A percentile compares a stretch with the other conserved stretches of the same genome.
Conservation (phyloP, 1,140 invertebrate genomes). For the Drosophila sturtevanti region DNA sequence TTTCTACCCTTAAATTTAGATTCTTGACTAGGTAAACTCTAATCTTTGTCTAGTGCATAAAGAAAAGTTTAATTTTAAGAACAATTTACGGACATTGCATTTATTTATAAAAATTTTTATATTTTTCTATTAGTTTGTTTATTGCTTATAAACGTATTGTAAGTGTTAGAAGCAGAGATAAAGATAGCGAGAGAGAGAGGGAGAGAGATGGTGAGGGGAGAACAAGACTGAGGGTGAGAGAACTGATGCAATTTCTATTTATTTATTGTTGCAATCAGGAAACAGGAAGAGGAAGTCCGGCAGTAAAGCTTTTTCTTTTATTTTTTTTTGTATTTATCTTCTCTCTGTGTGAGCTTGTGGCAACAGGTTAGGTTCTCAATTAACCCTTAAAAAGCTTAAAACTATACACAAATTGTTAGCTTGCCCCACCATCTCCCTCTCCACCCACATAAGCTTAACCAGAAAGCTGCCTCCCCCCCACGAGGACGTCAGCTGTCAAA, state of each 20-base stretch:
- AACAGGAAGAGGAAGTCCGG: neutral
- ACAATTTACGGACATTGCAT: neutral
- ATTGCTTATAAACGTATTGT: too few relatives aligned
- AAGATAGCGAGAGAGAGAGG: neutral
- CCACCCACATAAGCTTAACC: neutral
- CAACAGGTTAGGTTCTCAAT: slow-evolving; percentile 6
- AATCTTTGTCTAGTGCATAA: neutral
- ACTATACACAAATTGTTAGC: slow-evolving; percentile 1
- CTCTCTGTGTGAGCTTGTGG: slow-evolving; percentile 1
- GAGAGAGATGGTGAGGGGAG: neutral
- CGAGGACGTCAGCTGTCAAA: slow-evolving; percentile 39
- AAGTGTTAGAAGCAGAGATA: neutral
- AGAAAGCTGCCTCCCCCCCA: slow-evolving; percentile 20
- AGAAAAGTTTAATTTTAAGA: neutral
- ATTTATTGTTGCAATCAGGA: neutral
- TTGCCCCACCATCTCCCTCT: neutral
- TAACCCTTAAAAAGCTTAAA: slow-evolving; percentile 2
- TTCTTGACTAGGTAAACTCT: neutral
- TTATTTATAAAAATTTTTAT: neutral
- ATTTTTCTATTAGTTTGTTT: too few relatives aligned
- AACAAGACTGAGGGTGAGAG: neutral
- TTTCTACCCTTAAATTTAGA: neutral
- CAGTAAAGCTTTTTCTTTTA: too few relatives aligned
- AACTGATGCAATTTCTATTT: slow-evolving; percentile 2
- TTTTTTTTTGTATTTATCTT: too few relatives aligned